phyloP scores from a whole-genome alignment of 2,888 invertebrate species.

The Melipona beecheii region DNA sequence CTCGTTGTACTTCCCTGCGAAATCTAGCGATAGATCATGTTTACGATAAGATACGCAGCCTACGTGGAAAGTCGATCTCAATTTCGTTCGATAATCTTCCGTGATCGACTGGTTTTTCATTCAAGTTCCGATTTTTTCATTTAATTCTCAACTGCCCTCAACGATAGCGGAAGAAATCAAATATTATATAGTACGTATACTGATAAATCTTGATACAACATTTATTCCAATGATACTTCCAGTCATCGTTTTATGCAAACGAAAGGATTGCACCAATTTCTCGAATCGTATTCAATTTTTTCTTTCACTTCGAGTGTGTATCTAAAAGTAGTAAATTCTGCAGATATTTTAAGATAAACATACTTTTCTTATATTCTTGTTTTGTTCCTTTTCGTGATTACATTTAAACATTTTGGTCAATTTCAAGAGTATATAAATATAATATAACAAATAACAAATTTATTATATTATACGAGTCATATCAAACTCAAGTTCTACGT shows the following conservation, averaged over 20 bases:
- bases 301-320: neutral
- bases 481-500: too few species aligned
- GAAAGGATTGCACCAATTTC: neutral
- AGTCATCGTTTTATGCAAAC: neutral
- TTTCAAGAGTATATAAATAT: too few species aligned
- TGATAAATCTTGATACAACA: neutral
- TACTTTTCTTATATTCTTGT: neutral
- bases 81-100: constrained; percentile 26
- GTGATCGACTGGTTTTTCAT: constrained; percentile 9
- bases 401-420: too few species aligned
- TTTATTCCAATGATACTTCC: neutral
- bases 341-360: neutral
- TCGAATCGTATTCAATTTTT: neutral
- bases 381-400: neutral
- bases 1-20: constrained; percentile 31
- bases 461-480: too few species aligned
- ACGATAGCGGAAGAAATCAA: too few species aligned
- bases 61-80: constrained; percentile 36
- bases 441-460: too few species aligned
- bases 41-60: constrained; percentile 60
- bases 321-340: neutral
- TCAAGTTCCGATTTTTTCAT: neutral
- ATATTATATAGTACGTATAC: neutral
- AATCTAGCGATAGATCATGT: constrained; percentile 48
- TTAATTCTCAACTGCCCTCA: too few species aligned